Evolutionary conservation across 2,797 vertebrate genomes (phyloP).

Genomic region (Thamnophis elegans): DNA sequence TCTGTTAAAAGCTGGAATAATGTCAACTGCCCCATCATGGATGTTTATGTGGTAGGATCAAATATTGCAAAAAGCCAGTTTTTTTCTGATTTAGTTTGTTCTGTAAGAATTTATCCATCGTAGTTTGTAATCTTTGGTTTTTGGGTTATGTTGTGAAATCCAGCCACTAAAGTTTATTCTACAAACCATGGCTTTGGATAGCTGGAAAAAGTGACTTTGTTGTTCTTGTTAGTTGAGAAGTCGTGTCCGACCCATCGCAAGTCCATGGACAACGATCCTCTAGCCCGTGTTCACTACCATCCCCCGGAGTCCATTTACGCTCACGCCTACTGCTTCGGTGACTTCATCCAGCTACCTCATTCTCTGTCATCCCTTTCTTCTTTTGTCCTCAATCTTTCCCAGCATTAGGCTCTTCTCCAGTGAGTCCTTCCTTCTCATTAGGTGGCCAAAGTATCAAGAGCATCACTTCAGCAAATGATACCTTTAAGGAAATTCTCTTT

Average conservation of each 20-base stretch:
- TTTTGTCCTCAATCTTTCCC: no score
- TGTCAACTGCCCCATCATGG: not conserved
- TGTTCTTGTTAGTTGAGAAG: no score
- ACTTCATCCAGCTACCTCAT: no score
- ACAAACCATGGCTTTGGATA: not conserved
- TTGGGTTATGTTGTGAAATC: not conserved
- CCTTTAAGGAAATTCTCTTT: not conserved
- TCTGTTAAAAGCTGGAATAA: not conserved
- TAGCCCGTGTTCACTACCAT: no score
- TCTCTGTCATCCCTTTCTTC: no score
- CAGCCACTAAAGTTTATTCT: not conserved
- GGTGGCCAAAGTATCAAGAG: not conserved
- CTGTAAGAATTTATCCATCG: not conserved
- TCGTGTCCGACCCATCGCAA: no score
- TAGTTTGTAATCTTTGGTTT: not conserved
- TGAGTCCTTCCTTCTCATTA: no score
- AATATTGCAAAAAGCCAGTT: not conserved
- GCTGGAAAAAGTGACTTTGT: not conserved
- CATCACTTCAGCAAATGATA: not conserved
- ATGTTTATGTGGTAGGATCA: not conserved
- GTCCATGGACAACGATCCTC: no score
- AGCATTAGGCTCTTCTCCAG: no score
- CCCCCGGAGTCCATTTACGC: no score
- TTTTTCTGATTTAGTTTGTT: not conserved
- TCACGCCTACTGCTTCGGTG: no score